phyloP scores from a whole-genome alignment of 2,113 vertebrate genomes.

The Aspidoscelis tigris region DNA sequence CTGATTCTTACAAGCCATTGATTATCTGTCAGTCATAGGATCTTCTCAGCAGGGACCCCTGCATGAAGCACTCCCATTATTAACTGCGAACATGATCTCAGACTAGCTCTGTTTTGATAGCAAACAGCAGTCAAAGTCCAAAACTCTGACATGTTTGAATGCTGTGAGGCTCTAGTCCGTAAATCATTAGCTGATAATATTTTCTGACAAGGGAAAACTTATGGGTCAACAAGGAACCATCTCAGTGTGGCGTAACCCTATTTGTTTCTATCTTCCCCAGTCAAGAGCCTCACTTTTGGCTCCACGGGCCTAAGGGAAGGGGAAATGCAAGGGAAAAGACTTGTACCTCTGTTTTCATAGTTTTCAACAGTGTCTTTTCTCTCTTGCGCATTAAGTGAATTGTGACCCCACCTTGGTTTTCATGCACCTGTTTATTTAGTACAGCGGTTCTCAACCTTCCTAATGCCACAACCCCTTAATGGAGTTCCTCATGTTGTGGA shows the following conservation, averaged over 20 bases:
- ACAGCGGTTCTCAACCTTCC: no score
- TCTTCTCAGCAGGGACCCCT: background rate
- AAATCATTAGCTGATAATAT: background rate
- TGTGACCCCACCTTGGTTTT: no score
- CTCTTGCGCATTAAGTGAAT: no score
- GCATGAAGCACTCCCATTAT: slow-evolving; percentile 23
- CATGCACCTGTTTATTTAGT: no score
- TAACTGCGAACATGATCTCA: slow-evolving; percentile 5
- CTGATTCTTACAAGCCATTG: slow-evolving; percentile 5
- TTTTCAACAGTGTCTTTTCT: no score
- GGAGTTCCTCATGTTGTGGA: no score
- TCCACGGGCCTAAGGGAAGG: background rate
- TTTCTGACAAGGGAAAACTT: background rate
- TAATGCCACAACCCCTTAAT: no score
- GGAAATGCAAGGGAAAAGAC: no score
- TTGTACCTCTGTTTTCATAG: no score
- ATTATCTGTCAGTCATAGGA: slow-evolving; percentile 18
- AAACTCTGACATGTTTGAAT: background rate
- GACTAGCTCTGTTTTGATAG: background rate
- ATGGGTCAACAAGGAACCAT: background rate
- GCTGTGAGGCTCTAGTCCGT: background rate
- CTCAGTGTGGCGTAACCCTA: background rate
- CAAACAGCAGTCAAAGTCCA: background rate
- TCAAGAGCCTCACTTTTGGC: background rate
- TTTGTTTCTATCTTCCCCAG: background rate